A percentile compares a stretch with the other conserved stretches of the same genome.
These are phyloP conservation scores for Brachyalestes nurse DNA, from an alignment of 2,797 vertebrate species.

Conservation along the genomic window DNA sequence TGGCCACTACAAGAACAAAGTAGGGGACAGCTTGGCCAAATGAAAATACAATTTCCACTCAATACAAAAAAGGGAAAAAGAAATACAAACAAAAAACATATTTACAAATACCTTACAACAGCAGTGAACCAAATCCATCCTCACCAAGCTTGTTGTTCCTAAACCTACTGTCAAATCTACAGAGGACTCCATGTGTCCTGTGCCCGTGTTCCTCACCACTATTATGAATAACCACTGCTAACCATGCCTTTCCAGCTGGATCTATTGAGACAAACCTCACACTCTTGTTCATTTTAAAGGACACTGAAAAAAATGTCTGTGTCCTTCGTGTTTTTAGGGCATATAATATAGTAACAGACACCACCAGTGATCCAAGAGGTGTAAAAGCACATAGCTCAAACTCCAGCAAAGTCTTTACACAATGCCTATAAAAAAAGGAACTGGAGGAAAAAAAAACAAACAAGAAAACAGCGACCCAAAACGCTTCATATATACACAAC, in stretches of 20 bases:
- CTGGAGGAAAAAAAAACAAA: slow-evolving; percentile 1
- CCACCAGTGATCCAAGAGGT: slow-evolving; percentile 18
- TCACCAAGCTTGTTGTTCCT: slow-evolving; percentile 36
- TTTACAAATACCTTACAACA: slow-evolving; percentile 84
- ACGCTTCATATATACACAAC: slow-evolving; percentile 52
- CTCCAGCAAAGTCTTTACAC: slow-evolving; percentile 39
- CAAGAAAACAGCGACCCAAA: slow-evolving; percentile 38
- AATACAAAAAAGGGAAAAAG: slow-evolving; percentile 56
- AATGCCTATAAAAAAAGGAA: slow-evolving; percentile 2
- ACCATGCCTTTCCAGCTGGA: slow-evolving; percentile 14
- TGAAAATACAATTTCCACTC: slow-evolving; percentile 75
- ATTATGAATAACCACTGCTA: slow-evolving; percentile 13
- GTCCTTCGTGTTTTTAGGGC: background rate
- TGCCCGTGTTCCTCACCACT: slow-evolving; percentile 22
- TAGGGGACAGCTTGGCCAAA: slow-evolving; percentile 72
- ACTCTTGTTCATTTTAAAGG: background rate
- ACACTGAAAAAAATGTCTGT: background rate
- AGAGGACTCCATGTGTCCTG: slow-evolving; percentile 13
- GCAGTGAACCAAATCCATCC: slow-evolving; percentile 60
- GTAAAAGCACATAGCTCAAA: slow-evolving; percentile 21
- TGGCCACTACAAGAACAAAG: slow-evolving; percentile 64
- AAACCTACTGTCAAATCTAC: slow-evolving; percentile 37
- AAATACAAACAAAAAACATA: slow-evolving; percentile 61
- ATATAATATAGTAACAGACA: slow-evolving; percentile 15
- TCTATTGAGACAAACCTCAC: slow-evolving; percentile 4